Evolutionary conservation across 2,797 vertebrate genomes (phyloP), one percentile per base, ranked within the genome.

Genomic region (Enteromius radiatus): DNA sequence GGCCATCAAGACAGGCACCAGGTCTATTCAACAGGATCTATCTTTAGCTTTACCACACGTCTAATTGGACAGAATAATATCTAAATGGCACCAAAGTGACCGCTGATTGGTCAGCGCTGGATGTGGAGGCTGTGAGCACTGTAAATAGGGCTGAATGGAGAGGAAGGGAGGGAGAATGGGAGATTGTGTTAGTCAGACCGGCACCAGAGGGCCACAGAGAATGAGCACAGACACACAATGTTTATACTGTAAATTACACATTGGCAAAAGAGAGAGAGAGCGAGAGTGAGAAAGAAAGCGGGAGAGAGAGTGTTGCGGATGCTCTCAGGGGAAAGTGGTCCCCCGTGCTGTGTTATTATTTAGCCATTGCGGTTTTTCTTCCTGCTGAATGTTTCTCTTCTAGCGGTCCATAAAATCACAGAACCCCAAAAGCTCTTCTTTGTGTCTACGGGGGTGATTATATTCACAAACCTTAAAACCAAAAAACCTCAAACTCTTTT

Each of bases 191-290:
- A 85, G 86, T 88, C 87, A 86, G 87, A 81, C 85, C 84, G 87
- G 87, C 87, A 86, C 85, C 87, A 86, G 85, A 85, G 87, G 80
- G 85, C 80, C 85, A 86, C 59, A 78, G 79, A 80, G 80, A 85
- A 85, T 83, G 84, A 87, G 64, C 49, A 47, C 70, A 81, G 49
- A 84, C 84, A 84, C 85, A 76, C 80, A 78, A 86, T 88, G 87
- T 88, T 88, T 88, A 88, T 86, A 88, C 87, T 88, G 82, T 88
- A 88, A 86, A 88, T 88, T 88, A 86, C 87, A 88, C 85, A 80
- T 88, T 83, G 85, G 83, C 79, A 86, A 84, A 76, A 76, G 78
- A 21, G 70, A 70, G 73, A 12, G 38, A 71, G 63, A 41, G 73
- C 36, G 33, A 74, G 76, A 74, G 73, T 68, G 81, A 73, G 36